Evolutionary conservation across 2,113 vertebrate genomes (phyloP).

Genomic region (Pedetes capensis): DNA sequence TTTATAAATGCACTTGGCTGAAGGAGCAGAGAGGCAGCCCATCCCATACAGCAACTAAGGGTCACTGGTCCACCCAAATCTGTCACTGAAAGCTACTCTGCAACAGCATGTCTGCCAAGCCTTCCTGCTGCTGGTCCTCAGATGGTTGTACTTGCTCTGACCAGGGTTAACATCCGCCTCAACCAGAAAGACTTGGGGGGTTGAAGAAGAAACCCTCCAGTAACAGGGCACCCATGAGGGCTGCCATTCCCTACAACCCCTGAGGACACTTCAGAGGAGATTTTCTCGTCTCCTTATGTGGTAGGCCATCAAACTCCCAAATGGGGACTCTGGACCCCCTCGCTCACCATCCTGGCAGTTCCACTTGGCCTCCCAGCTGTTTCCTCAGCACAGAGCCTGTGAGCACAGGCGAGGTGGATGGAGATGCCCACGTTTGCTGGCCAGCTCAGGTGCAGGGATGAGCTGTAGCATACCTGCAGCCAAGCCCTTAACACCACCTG

Average conservation of each 20-base stretch:
- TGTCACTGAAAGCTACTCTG: background rate
- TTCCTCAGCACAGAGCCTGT: background rate
- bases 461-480: fast-evolving
- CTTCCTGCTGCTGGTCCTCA: background rate
- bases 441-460: background rate
- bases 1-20: background rate
- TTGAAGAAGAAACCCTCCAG: background rate
- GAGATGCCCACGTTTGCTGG: no score
- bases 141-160: background rate
- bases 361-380: background rate
- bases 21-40: background rate
- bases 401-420: background rate
- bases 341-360: no score
- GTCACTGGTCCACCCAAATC: background rate
- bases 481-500: background rate
- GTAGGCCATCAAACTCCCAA: background rate
- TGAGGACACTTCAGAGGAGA: background rate
- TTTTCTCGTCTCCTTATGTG: background rate
- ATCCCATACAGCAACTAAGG: background rate
- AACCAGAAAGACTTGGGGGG: background rate
- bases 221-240: no score
- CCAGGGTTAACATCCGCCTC: background rate
- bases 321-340: no score
- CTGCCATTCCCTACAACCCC: background rate
- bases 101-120: background rate